Base-by-base conservation (phyloP, 1,140 invertebrate genomes). In the Anadara kagoshimensis region DNA sequence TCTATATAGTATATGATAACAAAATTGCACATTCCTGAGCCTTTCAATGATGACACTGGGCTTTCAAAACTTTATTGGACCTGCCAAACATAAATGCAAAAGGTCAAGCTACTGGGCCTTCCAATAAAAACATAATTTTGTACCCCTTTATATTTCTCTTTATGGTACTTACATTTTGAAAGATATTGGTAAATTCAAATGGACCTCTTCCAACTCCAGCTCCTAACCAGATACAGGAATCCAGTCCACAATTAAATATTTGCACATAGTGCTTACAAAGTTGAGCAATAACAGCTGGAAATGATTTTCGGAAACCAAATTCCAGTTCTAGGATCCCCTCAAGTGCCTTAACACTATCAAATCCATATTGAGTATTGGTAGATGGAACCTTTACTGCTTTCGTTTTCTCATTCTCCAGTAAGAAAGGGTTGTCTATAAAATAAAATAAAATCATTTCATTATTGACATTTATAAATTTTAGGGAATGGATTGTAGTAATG, bases 241-340 rank as follows among this genome's bases (percentile, higher is more conserved):
- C 66, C 10, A 69, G 75, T 14, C 64, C 64, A 45, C 78, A 63
- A 11, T 77, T 45, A 56, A 66, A 78, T 24, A 63, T 63, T 11
- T 65, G 63, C 10, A 63, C 63, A 26, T 80, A 76, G 20, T 69
- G 63, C 16, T 57, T 44, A 62, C 80, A 83, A 24, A 81, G 69
- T 14, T 68, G 72, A 20, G 83, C 77, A 1, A 81, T 63, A 0
- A 59, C 75, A 45, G 73, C 75, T 22, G 84, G 75, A 49, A 83
- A 79, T n/a, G 78, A 69, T 43, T 86, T 83, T 54, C 85, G 77
- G 73, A 75, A 85, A 20, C 85, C 85, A 79, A 86, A 86, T 65
- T 86, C 85, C 47, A 79, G 79, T 71, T 85, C 83, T 11, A 85
- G 75, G 49, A 86, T 85, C 14, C 84, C 84, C 26, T 78, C 49